phyloP scores from a whole-genome alignment of 2,797 vertebrate genomes.

The Pelodytes ibericus region DNA sequence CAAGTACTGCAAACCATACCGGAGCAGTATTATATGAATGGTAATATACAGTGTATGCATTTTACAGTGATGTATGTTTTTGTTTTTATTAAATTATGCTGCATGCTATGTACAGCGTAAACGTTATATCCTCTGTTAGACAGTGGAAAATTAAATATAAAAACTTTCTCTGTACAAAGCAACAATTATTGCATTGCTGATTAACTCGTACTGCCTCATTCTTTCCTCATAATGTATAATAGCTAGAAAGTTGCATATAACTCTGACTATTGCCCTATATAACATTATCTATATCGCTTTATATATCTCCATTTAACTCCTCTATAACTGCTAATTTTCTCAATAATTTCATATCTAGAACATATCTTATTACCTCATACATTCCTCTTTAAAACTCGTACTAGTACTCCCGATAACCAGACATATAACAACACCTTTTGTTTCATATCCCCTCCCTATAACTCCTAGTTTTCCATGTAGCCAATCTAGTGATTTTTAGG shows the following conservation, averaged over 20 bases:
- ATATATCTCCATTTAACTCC: background rate
- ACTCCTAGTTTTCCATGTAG: background rate
- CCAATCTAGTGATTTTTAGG: background rate
- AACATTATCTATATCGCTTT: background rate
- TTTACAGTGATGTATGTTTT: background rate
- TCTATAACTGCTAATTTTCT: background rate
- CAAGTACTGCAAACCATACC: background rate
- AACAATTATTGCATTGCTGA: no score
- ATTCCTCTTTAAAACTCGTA: background rate
- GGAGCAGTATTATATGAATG: background rate
- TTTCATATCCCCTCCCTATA: background rate
- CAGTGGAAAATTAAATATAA: no score
- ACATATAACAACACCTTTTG: background rate
- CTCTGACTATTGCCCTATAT: background rate
- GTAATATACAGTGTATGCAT: background rate
- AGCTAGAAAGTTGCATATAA: no score
- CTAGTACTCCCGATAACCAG: conserved; percentile 1
- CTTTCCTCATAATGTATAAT: no score
- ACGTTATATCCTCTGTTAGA: no score
- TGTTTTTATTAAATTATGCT: background rate
- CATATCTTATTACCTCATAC: background rate
- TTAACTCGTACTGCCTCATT: no score
- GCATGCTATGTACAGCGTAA: background rate
- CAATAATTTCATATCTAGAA: background rate
- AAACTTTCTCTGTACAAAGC: no score